phyloP scores from a whole-genome alignment of 1,140 invertebrate genomes.

The Drosophila suzukii region DNA sequence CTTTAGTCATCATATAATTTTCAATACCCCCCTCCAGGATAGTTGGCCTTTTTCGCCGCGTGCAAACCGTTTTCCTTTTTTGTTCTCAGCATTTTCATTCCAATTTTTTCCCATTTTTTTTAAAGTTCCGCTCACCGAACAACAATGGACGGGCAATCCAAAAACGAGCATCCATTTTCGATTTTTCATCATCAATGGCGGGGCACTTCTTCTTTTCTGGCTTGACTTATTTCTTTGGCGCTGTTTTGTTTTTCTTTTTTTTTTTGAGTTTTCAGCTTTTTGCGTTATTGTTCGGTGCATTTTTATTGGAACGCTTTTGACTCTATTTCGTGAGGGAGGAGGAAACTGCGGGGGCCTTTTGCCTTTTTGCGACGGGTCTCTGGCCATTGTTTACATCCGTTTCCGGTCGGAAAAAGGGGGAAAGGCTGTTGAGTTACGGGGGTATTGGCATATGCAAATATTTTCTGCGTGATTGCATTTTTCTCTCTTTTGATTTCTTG shows the following conservation, averaged over 20 bases:
- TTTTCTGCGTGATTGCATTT: slow-evolving; percentile 80
- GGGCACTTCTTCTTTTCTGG: slow-evolving; percentile 26
- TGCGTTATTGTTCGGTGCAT: slow-evolving; percentile 49
- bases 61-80: slow-evolving; percentile 15
- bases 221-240: slow-evolving; percentile 39
- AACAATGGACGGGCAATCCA: slow-evolving; percentile 50
- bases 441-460: slow-evolving; percentile 71
- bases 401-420: slow-evolving; percentile 52
- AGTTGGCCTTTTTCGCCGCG: slow-evolving; percentile 25
- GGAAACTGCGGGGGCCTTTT: slow-evolving; percentile 25
- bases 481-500: slow-evolving; percentile 52
- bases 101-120: slow-evolving; percentile 11
- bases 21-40: slow-evolving; percentile 7
- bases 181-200: slow-evolving; percentile 56
- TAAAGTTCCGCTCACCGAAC: slow-evolving; percentile 11
- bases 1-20: slow-evolving; percentile 44
- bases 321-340: slow-evolving; percentile 26
- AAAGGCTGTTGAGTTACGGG: slow-evolving; percentile 3
- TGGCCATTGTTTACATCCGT: slow-evolving; percentile 78
- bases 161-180: slow-evolving; percentile 64
- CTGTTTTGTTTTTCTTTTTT: slow-evolving; percentile 12
- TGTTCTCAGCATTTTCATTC: slow-evolving; percentile 33
- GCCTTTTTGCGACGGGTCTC: slow-evolving; percentile 47
- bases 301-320: slow-evolving; percentile 68
- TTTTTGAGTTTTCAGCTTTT: slow-evolving; percentile 6